These are phyloP conservation scores for Percopsis omiscomaycus DNA, from an alignment of 2,797 vertebrate species.

Conservation along the genomic window DNA sequence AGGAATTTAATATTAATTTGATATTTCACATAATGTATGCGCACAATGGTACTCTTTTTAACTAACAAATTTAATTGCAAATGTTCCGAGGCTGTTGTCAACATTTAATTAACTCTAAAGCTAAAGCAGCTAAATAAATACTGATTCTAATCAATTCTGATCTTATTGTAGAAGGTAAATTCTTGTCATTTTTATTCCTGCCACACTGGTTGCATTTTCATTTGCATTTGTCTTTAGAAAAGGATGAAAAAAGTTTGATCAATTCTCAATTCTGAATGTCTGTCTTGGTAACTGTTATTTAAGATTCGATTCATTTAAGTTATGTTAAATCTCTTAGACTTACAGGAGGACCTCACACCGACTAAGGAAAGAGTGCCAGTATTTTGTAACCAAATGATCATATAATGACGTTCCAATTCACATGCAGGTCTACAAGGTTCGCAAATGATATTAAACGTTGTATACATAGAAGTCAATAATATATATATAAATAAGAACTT, in stretches of 20 bases:
- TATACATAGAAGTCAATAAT: not conserved
- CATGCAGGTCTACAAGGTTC: not conserved
- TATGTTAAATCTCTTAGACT: not conserved
- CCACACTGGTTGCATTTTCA: not conserved
- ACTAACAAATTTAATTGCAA: conserved; percentile 14
- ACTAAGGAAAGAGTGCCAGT: not conserved
- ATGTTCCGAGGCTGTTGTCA: conserved; percentile 30
- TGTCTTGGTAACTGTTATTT: conserved; percentile 11
- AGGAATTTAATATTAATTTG: not conserved
- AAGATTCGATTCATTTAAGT: not conserved
- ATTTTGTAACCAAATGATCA: not conserved
- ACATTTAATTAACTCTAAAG: conserved; percentile 62
- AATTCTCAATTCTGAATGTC: not conserved
- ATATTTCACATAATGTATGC: conserved; percentile 53
- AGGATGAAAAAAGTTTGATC: too few species aligned
- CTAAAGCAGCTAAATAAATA: conserved; percentile 65
- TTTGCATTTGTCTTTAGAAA: too few species aligned
- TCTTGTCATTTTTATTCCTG: conserved; percentile 9
- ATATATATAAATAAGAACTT: not conserved
- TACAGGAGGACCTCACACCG: not conserved
- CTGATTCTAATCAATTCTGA: conserved; percentile 15
- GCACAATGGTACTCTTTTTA: conserved; percentile 25
- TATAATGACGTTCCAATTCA: too few species aligned
- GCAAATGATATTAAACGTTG: not conserved
- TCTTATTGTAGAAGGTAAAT: too few species aligned